Evolutionary conservation across 1,140 invertebrate species (phyloP).

Genomic region (Bombus waltoni): DNA sequence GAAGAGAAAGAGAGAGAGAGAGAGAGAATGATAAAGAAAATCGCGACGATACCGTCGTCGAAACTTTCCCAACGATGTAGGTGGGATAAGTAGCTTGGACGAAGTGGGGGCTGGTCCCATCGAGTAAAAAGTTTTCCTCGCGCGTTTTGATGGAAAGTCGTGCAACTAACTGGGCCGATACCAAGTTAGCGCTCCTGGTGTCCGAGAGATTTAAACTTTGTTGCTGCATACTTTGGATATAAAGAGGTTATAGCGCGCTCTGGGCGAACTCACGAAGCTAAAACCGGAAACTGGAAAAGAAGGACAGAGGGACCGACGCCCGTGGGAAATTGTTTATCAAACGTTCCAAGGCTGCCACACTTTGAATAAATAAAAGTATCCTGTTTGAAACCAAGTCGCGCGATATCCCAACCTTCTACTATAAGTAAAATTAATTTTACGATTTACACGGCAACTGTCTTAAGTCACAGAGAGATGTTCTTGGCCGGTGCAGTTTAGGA

Average conservation of each 20-base stretch:
- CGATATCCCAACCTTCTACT: background rate
- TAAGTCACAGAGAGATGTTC: background rate
- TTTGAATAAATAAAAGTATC: background rate
- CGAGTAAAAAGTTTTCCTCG: slow-evolving; percentile 68
- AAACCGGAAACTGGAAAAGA: background rate
- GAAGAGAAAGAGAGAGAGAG: background rate
- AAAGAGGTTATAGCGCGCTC: slow-evolving; percentile 56
- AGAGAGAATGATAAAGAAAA: slow-evolving; percentile 53
- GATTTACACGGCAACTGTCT: background rate
- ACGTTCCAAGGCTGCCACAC: background rate
- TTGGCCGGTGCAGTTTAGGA: slow-evolving; percentile 29
- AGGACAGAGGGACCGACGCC: background rate
- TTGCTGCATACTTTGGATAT: slow-evolving; percentile 60
- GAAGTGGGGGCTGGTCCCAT: slow-evolving; percentile 28
- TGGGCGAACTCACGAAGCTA: background rate
- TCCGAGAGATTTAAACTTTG: slow-evolving; percentile 73
- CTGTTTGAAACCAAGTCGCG: background rate
- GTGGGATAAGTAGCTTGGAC: slow-evolving; percentile 31
- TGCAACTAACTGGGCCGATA: slow-evolving; percentile 70
- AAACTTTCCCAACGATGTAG: slow-evolving; percentile 62
- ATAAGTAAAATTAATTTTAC: slow-evolving; percentile 9
- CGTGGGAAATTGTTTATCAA: slow-evolving; percentile 48
- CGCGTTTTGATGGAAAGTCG: slow-evolving; percentile 70
- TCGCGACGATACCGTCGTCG: slow-evolving; percentile 62
- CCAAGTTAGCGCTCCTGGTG: slow-evolving; percentile 68